Base-by-base conservation (phyloP, 1,140 invertebrate genomes). In the Drosophila neocordata region DNA sequence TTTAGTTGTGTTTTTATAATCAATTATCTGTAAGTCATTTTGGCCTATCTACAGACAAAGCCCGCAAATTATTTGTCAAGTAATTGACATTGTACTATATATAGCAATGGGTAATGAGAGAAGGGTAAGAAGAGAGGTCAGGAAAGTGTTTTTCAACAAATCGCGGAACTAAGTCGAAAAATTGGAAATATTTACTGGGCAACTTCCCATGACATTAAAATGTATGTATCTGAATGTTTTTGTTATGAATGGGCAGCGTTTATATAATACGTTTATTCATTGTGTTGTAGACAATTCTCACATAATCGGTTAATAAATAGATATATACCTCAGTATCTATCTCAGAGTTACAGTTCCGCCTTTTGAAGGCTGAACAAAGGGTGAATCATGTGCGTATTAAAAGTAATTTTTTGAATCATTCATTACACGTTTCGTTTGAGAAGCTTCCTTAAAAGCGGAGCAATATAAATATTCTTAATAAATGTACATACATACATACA, bases 311-410 rank as follows among this genome's bases (percentile, higher is more conserved):
- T 69, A 48, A 22, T 24, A 48, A 48, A 6, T 31, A 31, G 4
- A 6, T 44, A 44, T 8, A 9, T 48, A 20, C 2, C 2, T 48
- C 18, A 7, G 9, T 48, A 60, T 60, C 60, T 60, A 20, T 75
- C 71, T 38, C 52, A 60, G 38, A 11, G 41, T 65, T 74, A 52
- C 67, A 75, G 79, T 83, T 82, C 79, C 80, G 80, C 66, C 60
- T 79, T 73, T 63, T 65, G 64, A 44, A 41, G 48, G 53, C 48
- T 22, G 62, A n/a, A 15, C 20, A 27, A 27, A 27, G 24, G 38
- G 57, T 74, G 72, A 74, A 31, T 74, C 72, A 74, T 63, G 2
- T 15, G n/a, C 22, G 51, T 73, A 64, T 73, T 35, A 60, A 55
- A 73, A 57, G 51, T 67, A 44, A 56, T 65, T 65, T 65, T 55